Conservation (phyloP, 2,113 vertebrate genomes). For the Prionailurus viverrinus region DNA sequence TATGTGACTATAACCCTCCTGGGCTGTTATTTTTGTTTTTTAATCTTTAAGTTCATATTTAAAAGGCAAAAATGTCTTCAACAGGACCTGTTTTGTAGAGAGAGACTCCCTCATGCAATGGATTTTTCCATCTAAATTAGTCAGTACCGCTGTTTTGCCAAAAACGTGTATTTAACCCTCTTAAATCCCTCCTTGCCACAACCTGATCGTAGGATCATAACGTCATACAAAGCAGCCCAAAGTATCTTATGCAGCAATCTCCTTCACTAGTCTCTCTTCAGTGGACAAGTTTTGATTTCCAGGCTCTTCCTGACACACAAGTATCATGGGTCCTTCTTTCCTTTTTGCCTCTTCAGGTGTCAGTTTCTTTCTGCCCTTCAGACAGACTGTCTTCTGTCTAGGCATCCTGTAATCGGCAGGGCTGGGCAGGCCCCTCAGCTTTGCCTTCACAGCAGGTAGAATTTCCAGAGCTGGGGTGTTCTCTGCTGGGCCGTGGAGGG, state of each 20-base stretch:
- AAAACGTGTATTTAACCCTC: neutral
- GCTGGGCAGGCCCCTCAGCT: neutral
- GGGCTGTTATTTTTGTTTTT: neutral
- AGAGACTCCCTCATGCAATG: neutral
- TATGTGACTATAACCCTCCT: slow-evolving; percentile 19
- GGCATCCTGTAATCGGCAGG: neutral
- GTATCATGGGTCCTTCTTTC: neutral
- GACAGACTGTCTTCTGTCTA: neutral
- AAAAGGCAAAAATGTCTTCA: neutral
- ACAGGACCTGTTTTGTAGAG: neutral
- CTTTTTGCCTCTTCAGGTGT: neutral
- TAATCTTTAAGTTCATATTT: slow-evolving; percentile 7
- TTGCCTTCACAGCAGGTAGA: neutral
- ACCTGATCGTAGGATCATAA: neutral
- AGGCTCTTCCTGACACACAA: neutral
- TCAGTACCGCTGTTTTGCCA: slow-evolving; percentile 17
- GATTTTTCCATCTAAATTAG: slow-evolving; percentile 51
- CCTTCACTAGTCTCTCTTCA: neutral
- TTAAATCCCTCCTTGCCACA: neutral
- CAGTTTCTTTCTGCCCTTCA: neutral
- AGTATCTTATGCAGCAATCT: neutral
- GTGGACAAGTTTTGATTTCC: neutral
- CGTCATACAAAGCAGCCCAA: neutral
- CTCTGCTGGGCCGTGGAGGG: neutral
- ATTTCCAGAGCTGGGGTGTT: neutral